Percentiles rank a stretch among this genome's conserved stretches.
phyloP scores from a whole-genome alignment of 2,797 vertebrate genomes.

The Sebastiscus albofasciatus region DNA sequence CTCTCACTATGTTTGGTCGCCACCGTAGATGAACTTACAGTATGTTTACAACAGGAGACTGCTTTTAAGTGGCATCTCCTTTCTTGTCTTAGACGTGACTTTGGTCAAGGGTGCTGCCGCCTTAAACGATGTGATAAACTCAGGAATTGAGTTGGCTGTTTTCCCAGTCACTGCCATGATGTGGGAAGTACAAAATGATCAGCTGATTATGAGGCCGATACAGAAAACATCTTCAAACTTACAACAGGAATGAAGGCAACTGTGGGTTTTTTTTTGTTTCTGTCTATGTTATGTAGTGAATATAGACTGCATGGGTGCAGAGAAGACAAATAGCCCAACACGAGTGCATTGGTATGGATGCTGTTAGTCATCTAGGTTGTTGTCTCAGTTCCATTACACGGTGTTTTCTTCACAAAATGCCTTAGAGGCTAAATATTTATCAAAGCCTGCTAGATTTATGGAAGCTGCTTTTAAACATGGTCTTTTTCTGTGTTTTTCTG shows the following conservation, averaged over 20 bases:
- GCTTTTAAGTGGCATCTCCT: neutral
- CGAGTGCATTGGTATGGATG: neutral
- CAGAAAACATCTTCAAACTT: neutral
- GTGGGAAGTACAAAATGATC: neutral
- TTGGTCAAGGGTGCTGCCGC: neutral
- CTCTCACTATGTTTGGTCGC: neutral
- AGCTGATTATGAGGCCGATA: neutral
- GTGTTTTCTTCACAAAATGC: neutral
- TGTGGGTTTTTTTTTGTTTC: neutral
- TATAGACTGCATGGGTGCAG: neutral
- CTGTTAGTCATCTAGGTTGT: neutral
- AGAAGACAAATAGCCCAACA: slow-evolving; percentile 9
- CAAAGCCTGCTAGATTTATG: slow-evolving; percentile 1
- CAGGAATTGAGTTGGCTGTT: neutral
- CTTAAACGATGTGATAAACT: neutral
- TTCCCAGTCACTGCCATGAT: neutral
- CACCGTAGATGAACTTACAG: neutral
- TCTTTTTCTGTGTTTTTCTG: neutral
- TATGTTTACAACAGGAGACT: neutral
- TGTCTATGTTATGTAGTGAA: neutral
- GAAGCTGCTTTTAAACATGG: neutral
- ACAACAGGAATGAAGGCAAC: neutral
- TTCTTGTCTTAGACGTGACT: neutral
- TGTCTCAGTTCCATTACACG: neutral
- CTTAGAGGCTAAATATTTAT: slow-evolving; percentile 5